Evolutionary conservation across 2,113 vertebrate species (phyloP), one percentile per base, ranked within the genome.

Genomic region (Piaya cayana): DNA sequence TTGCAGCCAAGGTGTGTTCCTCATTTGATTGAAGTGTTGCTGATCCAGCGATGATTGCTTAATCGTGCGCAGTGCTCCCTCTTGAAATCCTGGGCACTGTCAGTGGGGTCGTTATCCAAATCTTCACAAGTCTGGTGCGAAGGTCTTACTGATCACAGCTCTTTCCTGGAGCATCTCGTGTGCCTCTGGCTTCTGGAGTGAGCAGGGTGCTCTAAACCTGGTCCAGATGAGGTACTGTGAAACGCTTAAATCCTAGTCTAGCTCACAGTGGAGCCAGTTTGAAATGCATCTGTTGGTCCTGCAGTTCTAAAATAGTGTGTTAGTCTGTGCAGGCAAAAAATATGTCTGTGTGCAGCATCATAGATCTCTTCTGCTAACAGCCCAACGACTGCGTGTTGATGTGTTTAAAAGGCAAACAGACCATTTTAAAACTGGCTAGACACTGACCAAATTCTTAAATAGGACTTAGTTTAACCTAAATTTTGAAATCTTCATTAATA

Each of bases 391-490:
- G 2, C 16, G 36, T 60, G 60, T 29, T 30, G 52, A 26, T 1
- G 3, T 7, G 3, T 42, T 16, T 5, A 10, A 68, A 52, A 80
- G 36, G 77, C 65, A 76, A 94, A 88, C 92, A 87, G 95, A 97
- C 82, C 79, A 50, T 95, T 96, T 95, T 84, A 59, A 91, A 95
- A 88, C 92, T 97, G 96, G 95, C 93, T 95, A 55, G 53, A 45
- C 60, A 13, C 36, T 50, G 42, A 62, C 20, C 12, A 4, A 80
- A 92, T 90, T 91, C 56, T 42, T 39, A n/a, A 63, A 1, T 88
- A 90, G 94, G 50, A 43, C n/a, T 84, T 86, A 79, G 67, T 29
- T 89, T 29, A 56, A 86, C 39, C 72, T 34, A 60, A 27, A 95
- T 79, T 77, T 47, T 11, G 0, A 59, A 92, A 88, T 95, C 92